phyloP scores from a whole-genome alignment of 2,797 vertebrate genomes.

The Lophius americanus region DNA sequence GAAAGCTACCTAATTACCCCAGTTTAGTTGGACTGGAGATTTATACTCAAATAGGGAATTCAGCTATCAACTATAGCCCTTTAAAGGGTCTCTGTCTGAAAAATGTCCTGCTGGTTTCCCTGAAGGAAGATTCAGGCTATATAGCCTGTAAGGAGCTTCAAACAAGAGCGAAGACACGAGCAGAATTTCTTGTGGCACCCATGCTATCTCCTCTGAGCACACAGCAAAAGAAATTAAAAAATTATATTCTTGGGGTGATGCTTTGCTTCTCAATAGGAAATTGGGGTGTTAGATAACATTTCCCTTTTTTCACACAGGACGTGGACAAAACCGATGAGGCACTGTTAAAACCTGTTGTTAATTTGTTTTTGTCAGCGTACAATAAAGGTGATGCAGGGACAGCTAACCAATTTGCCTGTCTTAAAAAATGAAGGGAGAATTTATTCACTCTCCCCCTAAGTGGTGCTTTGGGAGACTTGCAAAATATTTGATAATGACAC shows the following conservation, averaged over 20 bases:
- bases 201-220: conserved; percentile 71
- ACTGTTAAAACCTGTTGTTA: conserved; percentile 53
- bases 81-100: conserved; percentile 65
- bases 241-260: conserved; percentile 23
- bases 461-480: conserved; percentile 47
- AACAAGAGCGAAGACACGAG: conserved; percentile 66
- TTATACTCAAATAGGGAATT: conserved; percentile 47
- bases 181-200: conserved; percentile 46
- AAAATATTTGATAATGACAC: conserved; percentile 57
- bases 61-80: conserved; percentile 48
- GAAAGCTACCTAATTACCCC: conserved; percentile 50
- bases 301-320: conserved; percentile 54
- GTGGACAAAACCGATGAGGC: conserved; percentile 51
- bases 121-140: conserved; percentile 63
- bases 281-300: conserved; percentile 56
- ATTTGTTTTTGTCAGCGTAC: conserved; percentile 61
- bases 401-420: conserved; percentile 46
- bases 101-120: conserved; percentile 70
- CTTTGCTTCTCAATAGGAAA: conserved; percentile 38
- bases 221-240: conserved; percentile 50
- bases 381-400: conserved; percentile 56
- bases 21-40: conserved; percentile 50
- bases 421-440: conserved; percentile 52
- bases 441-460: conserved; percentile 52
- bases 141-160: conserved; percentile 70